A percentile compares a stretch with the other conserved stretches of the same genome.
These are phyloP conservation scores for Spermophilus dauricus DNA, from an alignment of 2,113 vertebrate genomes.

Conservation along the genomic window DNA sequence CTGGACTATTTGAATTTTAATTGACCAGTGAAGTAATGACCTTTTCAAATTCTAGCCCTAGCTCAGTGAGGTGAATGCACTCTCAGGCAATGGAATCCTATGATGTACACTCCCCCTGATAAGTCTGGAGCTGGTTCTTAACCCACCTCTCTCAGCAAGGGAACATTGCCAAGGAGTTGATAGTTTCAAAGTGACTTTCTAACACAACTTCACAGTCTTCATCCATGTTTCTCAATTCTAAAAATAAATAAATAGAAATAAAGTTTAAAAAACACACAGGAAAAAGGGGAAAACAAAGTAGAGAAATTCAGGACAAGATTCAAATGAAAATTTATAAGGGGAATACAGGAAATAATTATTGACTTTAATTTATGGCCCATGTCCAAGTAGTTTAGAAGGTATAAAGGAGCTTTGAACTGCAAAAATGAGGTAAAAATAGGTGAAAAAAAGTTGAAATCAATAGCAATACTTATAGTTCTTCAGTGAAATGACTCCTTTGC, in stretches of 20 bases:
- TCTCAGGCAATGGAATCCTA: neutral
- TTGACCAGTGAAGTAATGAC: neutral
- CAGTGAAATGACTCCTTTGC: neutral
- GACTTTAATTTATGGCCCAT: slow-evolving; percentile 24
- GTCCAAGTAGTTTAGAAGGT: slow-evolving; percentile 29
- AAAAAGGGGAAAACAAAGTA: neutral
- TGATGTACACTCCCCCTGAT: neutral
- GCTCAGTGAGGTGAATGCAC: neutral
- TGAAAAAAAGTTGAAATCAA: slow-evolving; percentile 25
- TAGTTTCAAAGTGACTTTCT: slow-evolving; percentile 27
- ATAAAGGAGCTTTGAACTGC: slow-evolving; percentile 18
- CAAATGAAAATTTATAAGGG: slow-evolving; percentile 41
- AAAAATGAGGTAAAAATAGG: slow-evolving; percentile 5
- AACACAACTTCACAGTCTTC: neutral
- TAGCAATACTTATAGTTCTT: neutral
- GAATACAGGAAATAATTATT: slow-evolving; percentile 51
- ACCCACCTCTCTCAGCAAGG: neutral
- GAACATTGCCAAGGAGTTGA: neutral
- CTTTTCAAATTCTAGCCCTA: neutral
- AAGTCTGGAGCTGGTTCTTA: neutral
- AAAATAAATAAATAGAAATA: neutral
- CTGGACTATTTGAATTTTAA: slow-evolving; percentile 35
- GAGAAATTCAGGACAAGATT: slow-evolving; percentile 15
- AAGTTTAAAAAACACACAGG: neutral
- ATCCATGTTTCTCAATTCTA: neutral